Base-by-base conservation (phyloP, 2,113 vertebrate genomes). In the Bungarus multicinctus region DNA sequence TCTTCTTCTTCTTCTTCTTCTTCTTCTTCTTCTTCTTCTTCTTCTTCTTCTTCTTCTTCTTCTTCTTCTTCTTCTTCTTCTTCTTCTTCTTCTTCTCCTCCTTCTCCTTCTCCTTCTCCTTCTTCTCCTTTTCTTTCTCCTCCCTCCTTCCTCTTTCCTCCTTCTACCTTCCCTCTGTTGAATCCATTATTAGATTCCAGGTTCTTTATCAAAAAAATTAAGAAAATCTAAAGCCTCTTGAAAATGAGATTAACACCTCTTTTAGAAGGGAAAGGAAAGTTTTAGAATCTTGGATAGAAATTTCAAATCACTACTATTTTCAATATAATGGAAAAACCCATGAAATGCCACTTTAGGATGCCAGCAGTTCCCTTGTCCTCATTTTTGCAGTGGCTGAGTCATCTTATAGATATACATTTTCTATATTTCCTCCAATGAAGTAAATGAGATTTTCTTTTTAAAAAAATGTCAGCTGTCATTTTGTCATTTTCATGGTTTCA, bases 381-480 rank as follows among this genome's bases (percentile, higher is more conserved):
- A 3, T 69, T 45, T 89, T 57, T 55, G 60, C 39, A 47, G n/a
- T 14, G 27, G 3, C 60, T 81, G 91, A 89, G 50, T 92, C 87
- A 89, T 89, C 14, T 39, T 12, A 10, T n/a, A 43, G 52, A 34
- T 34, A 39, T 16, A 27, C 16, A 0, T 22, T 81, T 55, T 22
- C 88, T 92, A 87, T 81, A 12, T 90, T 94, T 93, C 74, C 94
- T 55, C 94, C 94, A 94, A 95, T 96, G 96, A 97, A 45, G 57
- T 50, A 92, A 96, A 95, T 94, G 95, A 96, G 95, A 96, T 93
- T 95, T 53, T 87, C 30, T 87, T 57, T 57, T 57, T 10, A 9
- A 53, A 88, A 94, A 95, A 96, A 97, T 88, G 85, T 97, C 97
- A 96, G 95, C 95, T 93, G 94, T 91, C 96, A 95, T 94, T 95